A percentile compares a stretch with the other conserved stretches of the same genome.
Evolutionary conservation across 2,797 vertebrate genomes (phyloP).

Genomic region (Neosalanx taihuensis): DNA sequence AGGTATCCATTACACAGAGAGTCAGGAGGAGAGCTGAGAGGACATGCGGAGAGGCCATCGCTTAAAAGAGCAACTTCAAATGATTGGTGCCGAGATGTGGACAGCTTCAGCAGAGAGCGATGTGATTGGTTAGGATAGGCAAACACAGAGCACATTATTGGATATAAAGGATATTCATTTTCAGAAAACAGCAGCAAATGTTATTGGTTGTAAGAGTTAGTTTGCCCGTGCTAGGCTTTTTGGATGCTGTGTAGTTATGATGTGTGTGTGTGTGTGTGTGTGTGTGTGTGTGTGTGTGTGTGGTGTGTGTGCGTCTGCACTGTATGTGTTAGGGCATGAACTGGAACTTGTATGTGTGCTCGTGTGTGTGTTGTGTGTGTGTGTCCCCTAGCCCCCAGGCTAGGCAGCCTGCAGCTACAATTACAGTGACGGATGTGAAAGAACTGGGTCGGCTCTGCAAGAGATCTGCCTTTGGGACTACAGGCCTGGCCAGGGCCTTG

Average conservation of each 20-base stretch:
- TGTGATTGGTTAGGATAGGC: neutral
- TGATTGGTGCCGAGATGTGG: neutral
- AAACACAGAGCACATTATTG: neutral
- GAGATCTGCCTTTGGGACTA: conserved; percentile 70
- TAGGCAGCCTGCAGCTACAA: conserved; percentile 75
- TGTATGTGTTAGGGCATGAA: neutral
- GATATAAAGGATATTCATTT: neutral
- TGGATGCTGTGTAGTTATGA: conserved; percentile 5
- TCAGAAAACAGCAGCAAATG: neutral
- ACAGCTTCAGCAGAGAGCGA: neutral
- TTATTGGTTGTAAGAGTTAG: neutral
- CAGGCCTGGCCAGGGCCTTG: conserved; percentile 70
- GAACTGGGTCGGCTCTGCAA: conserved; percentile 74
- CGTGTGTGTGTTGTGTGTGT: conserved; percentile 18
- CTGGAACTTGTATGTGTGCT: conserved; percentile 14
- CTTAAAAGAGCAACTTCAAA: conserved; percentile 13
- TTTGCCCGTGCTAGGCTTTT: conserved; percentile 8
- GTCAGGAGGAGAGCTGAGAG: conserved; percentile 1
- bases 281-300: conserved; percentile 25
- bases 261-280: conserved; percentile 16
- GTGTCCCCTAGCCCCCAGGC: conserved; percentile 54
- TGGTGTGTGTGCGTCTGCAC: conserved; percentile 22
- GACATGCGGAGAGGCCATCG: conserved; percentile 11
- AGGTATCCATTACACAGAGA: conserved; percentile 59
- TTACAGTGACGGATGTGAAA: conserved; percentile 77